Evolutionary conservation across 2,888 invertebrate species (phyloP), one percentile per base, ranked within the genome.

Genomic region (Cephus spinipes): DNA sequence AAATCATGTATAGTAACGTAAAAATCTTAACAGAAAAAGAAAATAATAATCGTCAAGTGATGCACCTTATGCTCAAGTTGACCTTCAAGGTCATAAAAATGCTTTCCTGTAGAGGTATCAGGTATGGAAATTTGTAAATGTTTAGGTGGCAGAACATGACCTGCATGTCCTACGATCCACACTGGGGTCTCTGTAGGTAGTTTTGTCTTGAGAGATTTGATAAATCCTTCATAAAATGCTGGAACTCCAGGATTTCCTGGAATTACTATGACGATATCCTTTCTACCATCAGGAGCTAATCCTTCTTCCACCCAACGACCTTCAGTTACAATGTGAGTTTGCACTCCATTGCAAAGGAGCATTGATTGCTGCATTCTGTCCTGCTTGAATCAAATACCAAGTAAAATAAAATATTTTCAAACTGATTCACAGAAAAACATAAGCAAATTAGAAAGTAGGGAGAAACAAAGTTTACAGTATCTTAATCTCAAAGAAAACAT

Each of bases 191-290:
- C 92, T 11, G 90, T 87, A 1, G 92, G 92, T 55, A 96, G 92
- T 77, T 92, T 93, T 81, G 93, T 91, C 89, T 96, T 93, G 11
- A 98, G 85, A 40, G 93, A 92, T 73, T 93, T 92, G 82, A 95
- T 93, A 90, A 98, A 98, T 85, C 94, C 93, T 68, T 93, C 93
- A 87, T 98, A 98, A 91, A 96, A 98, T 79, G 95, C 95, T 0
- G 96, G 94, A 34, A 97, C 89, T 3, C 98, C 98, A 12, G 98
- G 98, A 93, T 98, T 98, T 40, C 98, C 98, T 35, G 97, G 95
- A 82, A 98, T 94, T 81, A 96, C 94, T 73, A 98, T 86, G 73
- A 97, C 94, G 12, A 97, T 89, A 90, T 96, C 94, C 81, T 94
- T 92, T 69, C 93, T 93, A 73, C 90, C 88, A 31, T 92, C 90